Conservation (phyloP, 2,797 vertebrate genomes). For the Urocyon cinereoargenteus region DNA sequence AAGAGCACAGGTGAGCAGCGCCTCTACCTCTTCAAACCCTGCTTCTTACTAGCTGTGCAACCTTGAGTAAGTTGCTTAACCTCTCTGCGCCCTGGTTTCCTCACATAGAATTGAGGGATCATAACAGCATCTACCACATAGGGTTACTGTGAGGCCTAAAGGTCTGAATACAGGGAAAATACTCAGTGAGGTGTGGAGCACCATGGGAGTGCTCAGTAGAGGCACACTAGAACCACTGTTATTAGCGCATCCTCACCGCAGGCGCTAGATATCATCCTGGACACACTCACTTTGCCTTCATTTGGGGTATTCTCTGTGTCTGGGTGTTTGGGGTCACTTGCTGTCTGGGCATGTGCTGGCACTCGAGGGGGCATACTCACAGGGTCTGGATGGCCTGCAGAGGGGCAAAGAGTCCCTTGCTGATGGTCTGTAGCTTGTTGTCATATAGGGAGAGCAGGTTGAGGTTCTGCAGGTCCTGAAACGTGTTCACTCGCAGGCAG, state of each 20-base stretch:
- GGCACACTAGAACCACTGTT: neutral
- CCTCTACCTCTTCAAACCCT: neutral
- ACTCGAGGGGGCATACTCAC: constrained; percentile 89
- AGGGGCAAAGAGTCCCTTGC: constrained; percentile 96
- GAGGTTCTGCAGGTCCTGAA: constrained; percentile 98
- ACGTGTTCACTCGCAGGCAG: constrained; percentile 97
- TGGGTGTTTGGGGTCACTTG: neutral
- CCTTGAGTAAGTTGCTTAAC: neutral
- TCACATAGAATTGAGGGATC: neutral
- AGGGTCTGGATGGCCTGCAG: constrained; percentile 98
- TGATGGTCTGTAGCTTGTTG: constrained; percentile 98
- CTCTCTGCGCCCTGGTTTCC: constrained; percentile 20
- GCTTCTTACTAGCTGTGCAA: neutral
- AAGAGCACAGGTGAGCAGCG: neutral
- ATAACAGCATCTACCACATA: neutral
- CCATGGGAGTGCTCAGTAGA: accelerated
- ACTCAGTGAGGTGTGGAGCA: accelerated
- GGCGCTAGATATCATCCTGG: neutral
- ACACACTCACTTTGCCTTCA: accelerated
- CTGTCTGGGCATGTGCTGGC: neutral
- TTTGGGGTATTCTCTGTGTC: neutral
- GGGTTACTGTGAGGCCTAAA: neutral
- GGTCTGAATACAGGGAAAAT: neutral
- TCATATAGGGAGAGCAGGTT: constrained; percentile 98
- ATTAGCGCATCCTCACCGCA: too few species aligned